Percentiles rank a stretch among this genome's conserved stretches.
Evolutionary conservation across 1,140 invertebrate genomes (phyloP).

Genomic region (Heliconius melpomene): DNA sequence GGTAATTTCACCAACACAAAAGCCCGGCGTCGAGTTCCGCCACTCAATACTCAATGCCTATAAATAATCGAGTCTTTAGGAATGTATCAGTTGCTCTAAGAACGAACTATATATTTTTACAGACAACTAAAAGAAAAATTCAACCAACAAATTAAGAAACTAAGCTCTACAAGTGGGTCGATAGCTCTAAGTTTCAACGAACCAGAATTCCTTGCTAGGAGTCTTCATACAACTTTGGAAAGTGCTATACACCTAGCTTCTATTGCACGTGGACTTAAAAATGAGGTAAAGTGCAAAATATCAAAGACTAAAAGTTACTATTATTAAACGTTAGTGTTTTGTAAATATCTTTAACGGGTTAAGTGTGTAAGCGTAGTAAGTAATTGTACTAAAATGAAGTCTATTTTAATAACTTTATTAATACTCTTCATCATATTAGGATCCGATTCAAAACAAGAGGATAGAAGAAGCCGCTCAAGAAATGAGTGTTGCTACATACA

Average conservation of each 20-base stretch:
- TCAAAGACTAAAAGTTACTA: no score
- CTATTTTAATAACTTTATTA: background rate
- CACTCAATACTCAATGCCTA: no score
- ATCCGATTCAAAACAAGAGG: slow-evolving; percentile 47
- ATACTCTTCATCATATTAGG: slow-evolving; percentile 26
- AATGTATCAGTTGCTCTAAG: no score
- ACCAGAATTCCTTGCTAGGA: slow-evolving; percentile 42
- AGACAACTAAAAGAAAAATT: slow-evolving; percentile 53
- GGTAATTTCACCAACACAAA: no score
- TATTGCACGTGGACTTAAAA: slow-evolving; percentile 44
- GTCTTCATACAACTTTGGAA: slow-evolving; percentile 41
- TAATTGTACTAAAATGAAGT: background rate
- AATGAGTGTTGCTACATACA: slow-evolving; percentile 55
- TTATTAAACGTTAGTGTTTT: no score
- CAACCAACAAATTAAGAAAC: slow-evolving; percentile 49
- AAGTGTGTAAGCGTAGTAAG: no score
- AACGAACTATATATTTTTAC: background rate
- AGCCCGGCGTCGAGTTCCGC: no score
- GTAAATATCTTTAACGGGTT: no score
- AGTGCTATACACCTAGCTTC: slow-evolving; percentile 38
- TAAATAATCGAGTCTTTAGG: background rate
- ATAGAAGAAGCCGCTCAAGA: slow-evolving; percentile 57
- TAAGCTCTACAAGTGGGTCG: slow-evolving; percentile 45
- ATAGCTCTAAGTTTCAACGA: slow-evolving; percentile 42
- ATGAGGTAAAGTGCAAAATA: slow-evolving; percentile 25